Conservation (phyloP, 1,140 invertebrate genomes). For the Littorina saxatilis region DNA sequence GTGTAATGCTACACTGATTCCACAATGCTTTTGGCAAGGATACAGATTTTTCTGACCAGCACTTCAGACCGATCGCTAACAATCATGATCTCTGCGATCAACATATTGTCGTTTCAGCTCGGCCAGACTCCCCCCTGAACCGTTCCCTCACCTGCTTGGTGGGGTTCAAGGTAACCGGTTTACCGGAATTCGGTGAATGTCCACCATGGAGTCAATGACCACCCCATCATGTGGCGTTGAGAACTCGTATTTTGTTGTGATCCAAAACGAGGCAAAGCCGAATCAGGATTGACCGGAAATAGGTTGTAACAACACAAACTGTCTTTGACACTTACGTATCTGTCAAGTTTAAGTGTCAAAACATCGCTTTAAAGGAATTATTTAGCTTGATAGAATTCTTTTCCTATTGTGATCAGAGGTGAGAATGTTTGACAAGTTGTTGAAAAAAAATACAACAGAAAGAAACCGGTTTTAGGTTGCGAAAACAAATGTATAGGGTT, state of each 20-base stretch:
- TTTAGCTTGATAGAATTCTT: no score
- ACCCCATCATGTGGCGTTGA: neutral
- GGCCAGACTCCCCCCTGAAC: no score
- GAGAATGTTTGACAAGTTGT: no score
- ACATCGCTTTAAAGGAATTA: no score
- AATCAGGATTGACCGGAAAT: slow-evolving; percentile 5
- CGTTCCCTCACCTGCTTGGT: neutral
- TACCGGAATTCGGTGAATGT: slow-evolving; percentile 16
- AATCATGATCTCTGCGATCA: slow-evolving; percentile 21
- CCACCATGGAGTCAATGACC: slow-evolving; percentile 19
- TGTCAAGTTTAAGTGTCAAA: no score
- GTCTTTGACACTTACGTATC: no score
- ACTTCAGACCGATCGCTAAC: neutral
- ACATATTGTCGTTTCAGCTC: neutral
- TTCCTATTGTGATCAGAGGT: no score
- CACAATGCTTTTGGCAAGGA: no score
- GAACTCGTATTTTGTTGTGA: neutral
- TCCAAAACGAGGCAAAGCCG: neutral
- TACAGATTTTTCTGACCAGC: slow-evolving; percentile 24
- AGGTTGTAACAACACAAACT: no score
- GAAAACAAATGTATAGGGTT: neutral
- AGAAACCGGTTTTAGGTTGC: neutral
- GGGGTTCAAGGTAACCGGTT: neutral
- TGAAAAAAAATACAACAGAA: no score
- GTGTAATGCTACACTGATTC: no score